These are phyloP conservation scores for Onychorhynchus coronatus DNA, from an alignment of 2,113 vertebrate genomes.

Conservation along the genomic window DNA sequence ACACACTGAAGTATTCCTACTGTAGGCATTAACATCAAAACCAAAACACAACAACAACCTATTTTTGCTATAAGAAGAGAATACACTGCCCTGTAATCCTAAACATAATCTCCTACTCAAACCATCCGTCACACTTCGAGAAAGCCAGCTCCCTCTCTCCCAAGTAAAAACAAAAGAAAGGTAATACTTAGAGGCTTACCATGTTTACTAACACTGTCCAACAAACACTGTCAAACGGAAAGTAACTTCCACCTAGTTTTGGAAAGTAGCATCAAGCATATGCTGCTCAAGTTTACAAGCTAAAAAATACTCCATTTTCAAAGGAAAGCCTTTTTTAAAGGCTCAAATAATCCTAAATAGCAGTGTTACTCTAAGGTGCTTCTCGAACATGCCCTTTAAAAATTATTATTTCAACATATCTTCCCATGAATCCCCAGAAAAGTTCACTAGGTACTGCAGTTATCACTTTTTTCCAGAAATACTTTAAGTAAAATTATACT, in stretches of 20 bases:
- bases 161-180: not conserved
- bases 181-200: not conserved
- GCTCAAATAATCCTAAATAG: not conserved
- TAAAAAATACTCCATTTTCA: not conserved
- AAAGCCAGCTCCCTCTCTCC: not conserved
- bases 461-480: not conserved
- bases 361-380: not conserved
- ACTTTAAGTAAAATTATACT: not conserved
- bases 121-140: not conserved
- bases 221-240: not conserved
- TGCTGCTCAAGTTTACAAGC: not conserved
- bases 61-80: not conserved
- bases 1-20: not conserved
- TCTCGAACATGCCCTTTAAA: not conserved
- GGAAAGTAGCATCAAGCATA: not conserved
- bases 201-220: not conserved
- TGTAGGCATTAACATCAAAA: not conserved
- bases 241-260: not conserved
- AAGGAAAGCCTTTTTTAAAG: not conserved
- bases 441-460: not conserved
- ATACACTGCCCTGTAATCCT: not conserved
- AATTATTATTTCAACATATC: not conserved
- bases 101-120: not conserved
- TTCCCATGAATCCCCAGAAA: not conserved
- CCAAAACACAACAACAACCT: not conserved